phyloP scores from a whole-genome alignment of 2,888 invertebrate genomes.

The Blomia tropicalis region DNA sequence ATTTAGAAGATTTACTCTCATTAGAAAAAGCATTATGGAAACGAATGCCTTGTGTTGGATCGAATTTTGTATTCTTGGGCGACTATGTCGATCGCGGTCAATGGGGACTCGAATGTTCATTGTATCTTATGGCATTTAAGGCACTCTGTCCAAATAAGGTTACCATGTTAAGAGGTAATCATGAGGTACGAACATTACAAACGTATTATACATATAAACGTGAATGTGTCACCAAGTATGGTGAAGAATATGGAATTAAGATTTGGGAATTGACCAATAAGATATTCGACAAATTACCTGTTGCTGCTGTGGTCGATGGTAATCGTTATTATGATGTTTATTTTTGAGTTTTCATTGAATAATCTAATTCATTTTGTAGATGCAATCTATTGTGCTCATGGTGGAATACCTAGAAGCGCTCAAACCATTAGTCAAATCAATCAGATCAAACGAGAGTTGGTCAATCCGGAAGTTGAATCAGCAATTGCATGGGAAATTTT shows the following conservation, averaged over 20 bases:
- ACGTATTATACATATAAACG: slow-evolving; percentile 56
- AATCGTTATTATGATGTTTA: too few species aligned
- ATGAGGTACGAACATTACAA: slow-evolving; percentile 52
- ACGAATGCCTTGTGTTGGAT: slow-evolving; percentile 53
- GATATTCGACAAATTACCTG: slow-evolving; percentile 53
- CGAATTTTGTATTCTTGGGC: slow-evolving; percentile 51
- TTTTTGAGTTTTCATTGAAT: too few species aligned
- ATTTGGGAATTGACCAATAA: slow-evolving; percentile 54
- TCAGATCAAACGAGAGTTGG: slow-evolving; percentile 48
- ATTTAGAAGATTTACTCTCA: slow-evolving; percentile 39
- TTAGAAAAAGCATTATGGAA: slow-evolving; percentile 38
- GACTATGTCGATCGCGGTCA: slow-evolving; percentile 60
- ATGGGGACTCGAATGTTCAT: slow-evolving; percentile 44
- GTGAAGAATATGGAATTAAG: slow-evolving; percentile 44
- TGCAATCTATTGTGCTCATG: slow-evolving; percentile 59
- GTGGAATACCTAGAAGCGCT: slow-evolving; percentile 50
- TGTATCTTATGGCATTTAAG: slow-evolving; percentile 53
- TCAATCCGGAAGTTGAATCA: slow-evolving; percentile 50
- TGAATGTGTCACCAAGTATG: slow-evolving; percentile 53
- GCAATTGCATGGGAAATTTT: slow-evolving; percentile 59
- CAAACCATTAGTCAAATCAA: slow-evolving; percentile 39
- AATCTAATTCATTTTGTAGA: too few species aligned
- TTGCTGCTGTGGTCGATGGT: slow-evolving; percentile 58
- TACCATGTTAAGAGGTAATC: slow-evolving; percentile 52
- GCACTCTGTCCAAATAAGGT: slow-evolving; percentile 49